These are phyloP conservation scores for Drosophila ohnishii DNA, from an alignment of 1,140 invertebrate species.

Conservation along the genomic window DNA sequence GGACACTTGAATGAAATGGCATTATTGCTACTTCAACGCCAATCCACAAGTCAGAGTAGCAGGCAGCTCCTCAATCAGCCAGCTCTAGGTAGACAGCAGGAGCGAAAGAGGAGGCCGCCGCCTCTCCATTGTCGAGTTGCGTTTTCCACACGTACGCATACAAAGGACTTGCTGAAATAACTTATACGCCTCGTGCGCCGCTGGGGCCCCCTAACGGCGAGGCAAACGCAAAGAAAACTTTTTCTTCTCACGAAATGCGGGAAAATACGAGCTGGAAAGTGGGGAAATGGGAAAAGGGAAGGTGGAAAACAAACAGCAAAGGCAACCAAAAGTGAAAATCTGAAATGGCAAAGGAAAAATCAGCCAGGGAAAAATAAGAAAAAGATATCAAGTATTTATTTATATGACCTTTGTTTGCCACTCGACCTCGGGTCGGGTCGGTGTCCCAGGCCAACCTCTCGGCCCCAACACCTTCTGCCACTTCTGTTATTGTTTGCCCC, in stretches of 20 bases:
- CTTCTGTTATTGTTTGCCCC: conserved; percentile 51
- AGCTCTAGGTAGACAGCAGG: conserved; percentile 24
- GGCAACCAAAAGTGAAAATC: conserved; percentile 72
- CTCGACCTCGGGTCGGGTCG: conserved; percentile 55
- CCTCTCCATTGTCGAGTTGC: conserved; percentile 20
- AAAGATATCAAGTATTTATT: conserved; percentile 80
- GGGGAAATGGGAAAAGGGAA: conserved; percentile 12
- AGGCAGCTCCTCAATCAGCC: conserved; percentile 66
- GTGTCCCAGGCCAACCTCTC: conserved; percentile 19
- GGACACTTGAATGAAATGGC: conserved; percentile 77
- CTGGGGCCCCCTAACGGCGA: conserved; percentile 24
- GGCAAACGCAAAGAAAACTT: conserved; percentile 63
- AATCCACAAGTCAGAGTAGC: conserved; percentile 33
- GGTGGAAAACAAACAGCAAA: conserved; percentile 51
- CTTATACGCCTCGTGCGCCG: conserved; percentile 76
- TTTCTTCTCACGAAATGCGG: conserved; percentile 34
- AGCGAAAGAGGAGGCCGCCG: neutral
- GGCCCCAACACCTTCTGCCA: conserved; percentile 37
- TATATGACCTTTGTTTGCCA: conserved; percentile 75
- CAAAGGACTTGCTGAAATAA: conserved; percentile 80
- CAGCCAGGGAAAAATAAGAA: conserved; percentile 29
- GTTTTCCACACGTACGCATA: conserved; percentile 81
- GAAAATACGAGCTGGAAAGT: neutral
- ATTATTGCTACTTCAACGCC: conserved; percentile 81
- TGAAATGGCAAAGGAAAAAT: conserved; percentile 58